A percentile compares a stretch with the other conserved stretches of the same genome.
Evolutionary conservation across 1,140 invertebrate species (phyloP).

Genomic region (Potamilus streckersoni): DNA sequence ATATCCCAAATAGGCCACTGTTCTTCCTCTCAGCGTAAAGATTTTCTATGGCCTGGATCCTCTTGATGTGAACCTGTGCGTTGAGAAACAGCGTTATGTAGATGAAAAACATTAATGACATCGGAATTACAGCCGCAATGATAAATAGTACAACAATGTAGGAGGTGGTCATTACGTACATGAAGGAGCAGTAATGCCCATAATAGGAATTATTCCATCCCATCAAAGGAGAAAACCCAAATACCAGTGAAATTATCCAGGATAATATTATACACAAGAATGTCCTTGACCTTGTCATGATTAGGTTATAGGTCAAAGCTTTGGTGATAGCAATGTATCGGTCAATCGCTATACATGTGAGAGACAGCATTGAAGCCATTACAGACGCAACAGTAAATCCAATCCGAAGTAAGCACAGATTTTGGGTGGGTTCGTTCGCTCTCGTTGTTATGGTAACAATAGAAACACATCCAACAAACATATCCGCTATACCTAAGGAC

Average conservation of each 20-base stretch:
- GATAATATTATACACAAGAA: conserved; percentile 18
- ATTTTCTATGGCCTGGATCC: conserved; percentile 44
- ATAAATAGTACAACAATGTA: conserved; percentile 42
- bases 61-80: conserved; percentile 45
- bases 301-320: conserved; percentile 34
- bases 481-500: conserved; percentile 39
- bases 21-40: conserved; percentile 25
- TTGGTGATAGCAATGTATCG: conserved; percentile 45
- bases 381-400: conserved; percentile 38
- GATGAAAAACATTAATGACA: conserved; percentile 37
- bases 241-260: conserved; percentile 34
- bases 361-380: conserved; percentile 35
- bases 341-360: conserved; percentile 47
- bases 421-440: conserved; percentile 36
- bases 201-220: conserved; percentile 41
- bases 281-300: conserved; percentile 34
- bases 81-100: conserved; percentile 40
- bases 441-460: conserved; percentile 40
- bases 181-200: conserved; percentile 45
- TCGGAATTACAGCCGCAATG: conserved; percentile 37
- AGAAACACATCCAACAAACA: conserved; percentile 47
- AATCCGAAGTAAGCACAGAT: conserved; percentile 39
- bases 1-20: conserved; percentile 35
- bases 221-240: conserved; percentile 45
- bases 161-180: conserved; percentile 36